Evolutionary conservation across 2,888 invertebrate genomes (phyloP).

Genomic region (Nasonovia ribisnigri): DNA sequence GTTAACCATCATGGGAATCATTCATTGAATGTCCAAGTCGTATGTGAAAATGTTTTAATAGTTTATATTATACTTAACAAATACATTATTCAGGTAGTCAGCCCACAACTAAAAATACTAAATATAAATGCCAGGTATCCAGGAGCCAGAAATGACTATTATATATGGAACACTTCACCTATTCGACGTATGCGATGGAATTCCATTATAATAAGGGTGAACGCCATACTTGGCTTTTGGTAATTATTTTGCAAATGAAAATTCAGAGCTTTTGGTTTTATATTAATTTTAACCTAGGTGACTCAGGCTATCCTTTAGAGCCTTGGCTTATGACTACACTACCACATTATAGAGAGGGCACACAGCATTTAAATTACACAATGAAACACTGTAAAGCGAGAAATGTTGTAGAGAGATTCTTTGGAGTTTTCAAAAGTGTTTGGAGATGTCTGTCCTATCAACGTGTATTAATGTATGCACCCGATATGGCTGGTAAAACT

Average conservation of each 20-base stretch:
- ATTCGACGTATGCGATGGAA: background rate
- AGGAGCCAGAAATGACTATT: background rate
- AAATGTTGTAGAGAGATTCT: too few relatives aligned
- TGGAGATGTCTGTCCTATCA: too few relatives aligned
- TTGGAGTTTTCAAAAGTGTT: too few relatives aligned
- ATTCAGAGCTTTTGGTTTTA: too few relatives aligned
- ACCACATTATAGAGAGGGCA: too few relatives aligned
- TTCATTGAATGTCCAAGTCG: slow-evolving; percentile 17
- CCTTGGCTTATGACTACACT: too few relatives aligned
- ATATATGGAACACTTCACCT: background rate
- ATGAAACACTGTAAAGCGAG: too few relatives aligned
- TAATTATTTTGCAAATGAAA: background rate
- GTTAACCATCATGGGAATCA: slow-evolving; percentile 17
- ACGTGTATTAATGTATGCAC: too few relatives aligned
- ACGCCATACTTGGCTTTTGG: slow-evolving; percentile 10
- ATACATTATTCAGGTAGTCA: background rate
- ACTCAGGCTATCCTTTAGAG: too few relatives aligned
- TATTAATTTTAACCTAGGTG: too few relatives aligned
- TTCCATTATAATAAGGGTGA: background rate
- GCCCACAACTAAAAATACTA: background rate
- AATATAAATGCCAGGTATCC: background rate
- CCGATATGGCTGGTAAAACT: too few relatives aligned
- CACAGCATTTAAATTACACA: too few relatives aligned
- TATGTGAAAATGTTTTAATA: background rate
- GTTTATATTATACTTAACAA: background rate